Evolutionary conservation across 1,140 invertebrate species (phyloP), one percentile per base, ranked within the genome.

Genomic region (Macrobrachium rosenbergii): DNA sequence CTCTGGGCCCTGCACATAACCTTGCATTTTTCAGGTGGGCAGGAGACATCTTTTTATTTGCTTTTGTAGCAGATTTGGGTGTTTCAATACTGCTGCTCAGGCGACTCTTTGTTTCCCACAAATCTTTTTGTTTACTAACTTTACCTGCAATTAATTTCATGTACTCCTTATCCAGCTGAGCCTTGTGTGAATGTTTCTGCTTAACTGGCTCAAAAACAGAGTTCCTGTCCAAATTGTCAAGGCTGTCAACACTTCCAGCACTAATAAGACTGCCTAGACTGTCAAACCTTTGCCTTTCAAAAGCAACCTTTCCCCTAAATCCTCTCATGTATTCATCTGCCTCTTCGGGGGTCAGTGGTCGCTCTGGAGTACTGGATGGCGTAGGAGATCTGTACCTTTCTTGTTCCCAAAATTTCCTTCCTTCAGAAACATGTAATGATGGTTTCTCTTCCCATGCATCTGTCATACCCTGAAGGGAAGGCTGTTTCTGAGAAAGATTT

Each of bases 271-370:
- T 86, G 11, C 84, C 84, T 52, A 86, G 64, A 19, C 84, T 86
- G 58, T 86, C 84, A 69, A 86, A 86, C 59, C 84, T 86, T 17
- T 62, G 62, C 16, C 84, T 59, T 16, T 81, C 43, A 28, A 73
- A 43, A 17, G 84, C 77, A 52, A 86, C 84, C 17, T 73, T 86
- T 37, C 84, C 84, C 16, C 75, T 64, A n/a, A 86, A 62, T 45
- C 64, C 67, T 28, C 78, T 79, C 45, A 86, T 63, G 77, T 80
- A 86, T 45, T 86, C 75, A 14, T 86, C 60, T 21, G 77, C 21
- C 62, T 86, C 84, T 12, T 86, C 84, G 8, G 84, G 84, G 5
- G 84, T 86, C n/a, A 86, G 64, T n/a, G 77, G 77, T n/a, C 84
- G 10, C 17, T 80, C 58, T 0, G 78, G 58, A 21, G 58, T 43